These are phyloP conservation scores for Muschampia plurimacula DNA, from an alignment of 2,888 invertebrate species.

Conservation along the genomic window DNA sequence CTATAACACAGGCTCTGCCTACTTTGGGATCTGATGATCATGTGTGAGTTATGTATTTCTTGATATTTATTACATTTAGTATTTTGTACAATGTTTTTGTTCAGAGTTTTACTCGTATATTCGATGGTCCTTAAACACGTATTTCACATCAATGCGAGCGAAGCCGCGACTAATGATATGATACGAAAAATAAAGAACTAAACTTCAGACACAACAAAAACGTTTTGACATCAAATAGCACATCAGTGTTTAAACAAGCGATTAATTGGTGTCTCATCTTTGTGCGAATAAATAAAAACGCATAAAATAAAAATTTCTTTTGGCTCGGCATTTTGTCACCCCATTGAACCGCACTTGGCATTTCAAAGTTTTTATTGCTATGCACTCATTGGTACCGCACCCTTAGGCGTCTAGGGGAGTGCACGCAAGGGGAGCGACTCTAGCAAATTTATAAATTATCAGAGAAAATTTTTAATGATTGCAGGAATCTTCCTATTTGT, in stretches of 20 bases:
- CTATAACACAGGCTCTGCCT: too few relatives aligned
- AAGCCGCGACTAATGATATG: too few relatives aligned
- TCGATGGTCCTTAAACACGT: too few relatives aligned
- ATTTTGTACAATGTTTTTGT: too few relatives aligned
- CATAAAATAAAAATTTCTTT: slow-evolving; percentile 22
- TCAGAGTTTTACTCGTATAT: too few relatives aligned
- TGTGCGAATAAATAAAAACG: slow-evolving; percentile 2
- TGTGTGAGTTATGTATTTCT: too few relatives aligned
- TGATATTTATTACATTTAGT: too few relatives aligned
- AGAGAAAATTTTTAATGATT: slow-evolving; percentile 34
- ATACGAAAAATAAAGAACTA: too few relatives aligned
- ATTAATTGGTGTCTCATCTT: slow-evolving; percentile 9
- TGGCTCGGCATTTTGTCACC: slow-evolving; percentile 32
- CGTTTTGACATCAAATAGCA: neutral
- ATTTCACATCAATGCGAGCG: too few relatives aligned
- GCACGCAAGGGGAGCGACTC: slow-evolving; percentile 29
- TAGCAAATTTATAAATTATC: slow-evolving; percentile 35
- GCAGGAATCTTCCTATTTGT: slow-evolving; percentile 14
- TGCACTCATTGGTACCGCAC: slow-evolving; percentile 27
- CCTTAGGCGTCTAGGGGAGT: slow-evolving; percentile 22
- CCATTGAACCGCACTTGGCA: slow-evolving; percentile 34
- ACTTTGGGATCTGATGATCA: too few relatives aligned
- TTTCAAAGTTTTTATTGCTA: slow-evolving; percentile 39
- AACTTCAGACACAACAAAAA: neutral
- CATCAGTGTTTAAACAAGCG: neutral